Percentiles rank a stretch among this genome's conserved stretches.
phyloP scores from a whole-genome alignment of 2,888 invertebrate species.

The Neoascia interrupta region DNA sequence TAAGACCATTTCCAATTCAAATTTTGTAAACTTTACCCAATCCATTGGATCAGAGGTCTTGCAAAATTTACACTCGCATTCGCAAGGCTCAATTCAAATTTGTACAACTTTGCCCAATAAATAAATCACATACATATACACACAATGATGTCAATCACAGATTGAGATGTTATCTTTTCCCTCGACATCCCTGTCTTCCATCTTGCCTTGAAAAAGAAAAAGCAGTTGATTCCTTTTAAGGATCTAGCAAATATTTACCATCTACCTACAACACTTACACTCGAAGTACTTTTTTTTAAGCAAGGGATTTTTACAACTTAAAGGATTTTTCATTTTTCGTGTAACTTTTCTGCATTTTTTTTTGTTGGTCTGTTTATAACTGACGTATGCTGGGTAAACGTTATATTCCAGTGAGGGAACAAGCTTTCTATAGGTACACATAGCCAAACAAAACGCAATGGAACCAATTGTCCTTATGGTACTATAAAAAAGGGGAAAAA shows the following conservation, averaged over 20 bases:
- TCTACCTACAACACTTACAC: slow-evolving; percentile 14
- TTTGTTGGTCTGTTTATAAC: slow-evolving; percentile 31
- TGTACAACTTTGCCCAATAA: slow-evolving; percentile 14
- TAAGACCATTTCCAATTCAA: too few species aligned
- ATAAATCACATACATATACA: slow-evolving; percentile 42
- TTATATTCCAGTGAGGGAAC: slow-evolving; percentile 10
- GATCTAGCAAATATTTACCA: slow-evolving; percentile 44
- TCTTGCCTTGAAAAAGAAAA: background rate
- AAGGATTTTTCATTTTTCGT: slow-evolving; percentile 23
- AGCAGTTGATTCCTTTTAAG: background rate
- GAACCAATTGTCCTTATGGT: slow-evolving; percentile 45
- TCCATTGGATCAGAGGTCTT: too few species aligned
- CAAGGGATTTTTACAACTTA: slow-evolving; percentile 24
- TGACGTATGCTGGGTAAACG: slow-evolving; percentile 16
- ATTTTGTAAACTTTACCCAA: too few species aligned
- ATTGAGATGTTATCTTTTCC: background rate
- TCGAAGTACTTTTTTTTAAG: background rate
- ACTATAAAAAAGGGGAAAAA: slow-evolving; percentile 29
- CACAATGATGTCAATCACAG: slow-evolving; percentile 34
- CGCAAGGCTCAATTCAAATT: too few species aligned
- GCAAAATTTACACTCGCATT: slow-evolving; percentile 15
- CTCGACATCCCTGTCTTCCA: background rate
- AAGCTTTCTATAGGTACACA: background rate
- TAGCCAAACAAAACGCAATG: slow-evolving; percentile 14
- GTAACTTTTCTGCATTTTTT: too few species aligned